Conservation (phyloP, 2,888 invertebrate genomes). For the Monochamus alternatus region DNA sequence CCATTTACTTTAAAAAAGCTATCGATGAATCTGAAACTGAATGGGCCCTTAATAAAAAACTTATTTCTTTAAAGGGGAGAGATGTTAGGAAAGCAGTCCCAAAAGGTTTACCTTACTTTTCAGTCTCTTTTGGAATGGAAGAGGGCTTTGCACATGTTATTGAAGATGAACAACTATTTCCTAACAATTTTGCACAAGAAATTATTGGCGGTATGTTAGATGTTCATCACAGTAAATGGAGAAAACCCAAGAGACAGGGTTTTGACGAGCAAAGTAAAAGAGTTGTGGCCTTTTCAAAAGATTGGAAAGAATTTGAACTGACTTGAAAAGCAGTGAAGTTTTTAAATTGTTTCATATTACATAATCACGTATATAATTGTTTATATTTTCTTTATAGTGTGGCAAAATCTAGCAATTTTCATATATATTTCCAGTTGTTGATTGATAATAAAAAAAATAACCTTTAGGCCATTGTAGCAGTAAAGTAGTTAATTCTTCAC, state of each 20-base stretch:
- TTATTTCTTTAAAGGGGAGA: constrained; percentile 80
- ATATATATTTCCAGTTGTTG: too few relatives aligned
- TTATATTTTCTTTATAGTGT: too few relatives aligned
- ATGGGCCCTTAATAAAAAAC: constrained; percentile 96
- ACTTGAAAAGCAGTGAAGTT: constrained; percentile 44
- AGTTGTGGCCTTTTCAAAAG: constrained; percentile 81
- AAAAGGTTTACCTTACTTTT: constrained; percentile 95
- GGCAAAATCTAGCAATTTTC: too few relatives aligned
- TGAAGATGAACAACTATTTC: constrained; percentile 92
- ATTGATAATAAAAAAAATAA: too few relatives aligned
- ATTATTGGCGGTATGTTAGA: constrained; percentile 96
- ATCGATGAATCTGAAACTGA: constrained; percentile 95
- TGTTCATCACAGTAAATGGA: constrained; percentile 88
- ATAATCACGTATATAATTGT: neutral
- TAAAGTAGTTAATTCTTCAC: too few relatives aligned
- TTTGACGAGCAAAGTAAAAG: constrained; percentile 85
- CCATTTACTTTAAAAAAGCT: constrained; percentile 99
- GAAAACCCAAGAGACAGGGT: constrained; percentile 84
- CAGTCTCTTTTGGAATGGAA: constrained; percentile 93
- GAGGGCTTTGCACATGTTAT: constrained; percentile 97
- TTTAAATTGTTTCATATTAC: too few relatives aligned
- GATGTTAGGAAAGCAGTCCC: constrained; percentile 89
- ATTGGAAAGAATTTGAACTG: constrained; percentile 81
- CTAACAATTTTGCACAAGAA: constrained; percentile 93
- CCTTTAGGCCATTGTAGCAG: too few relatives aligned